Base-by-base conservation (phyloP, 2,113 vertebrate genomes). In the Ahaetulla prasina region DNA sequence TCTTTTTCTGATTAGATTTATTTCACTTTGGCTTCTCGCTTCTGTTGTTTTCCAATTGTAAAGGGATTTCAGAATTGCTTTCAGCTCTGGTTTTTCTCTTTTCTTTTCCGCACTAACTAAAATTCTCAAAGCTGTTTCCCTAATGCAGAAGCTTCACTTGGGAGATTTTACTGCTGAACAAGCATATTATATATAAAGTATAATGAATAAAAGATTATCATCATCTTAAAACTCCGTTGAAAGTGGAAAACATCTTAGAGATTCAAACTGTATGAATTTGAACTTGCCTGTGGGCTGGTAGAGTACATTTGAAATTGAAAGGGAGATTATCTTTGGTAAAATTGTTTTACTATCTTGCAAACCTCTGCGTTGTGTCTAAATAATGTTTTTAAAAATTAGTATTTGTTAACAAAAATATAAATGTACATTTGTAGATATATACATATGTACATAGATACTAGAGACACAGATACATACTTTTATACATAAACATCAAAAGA, bases 201-300 rank as follows among this genome's bases (percentile, higher is more conserved):
- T 16, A 95, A 57, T 23, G 87, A 85, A 60, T 30, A 49, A 60
- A 74, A 68, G 55, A 93, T 93, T 55, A 93, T 45, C 93, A 23
- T 23, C 53, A 90, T 91, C 92, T 88, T 22, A 57, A 85, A 89
- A 89, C 93, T 92, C 91, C 90, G 54, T 27, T 85, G 68, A 93
- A 94, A 22, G 18, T 35, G 35, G 68, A 35, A 93, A 91, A 57
- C 91, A 88, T 57, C 14, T 93, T 8, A 92, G 87, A 57, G 53
- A 92, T 89, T 16, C 43, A 89, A 57, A 9, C 60, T 94, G 94
- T 93, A 94, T 92, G 93, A 96, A 95, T 91, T 93, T 89, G 92
- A 96, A 93, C 68, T 85, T 91, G 52, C 1, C 60, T 39, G 18
- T 39, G 18, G 68, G 35, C 68, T 80, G 90, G 4, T 1, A 8